Evolutionary conservation across 2,113 vertebrate species (phyloP).

Genomic region (Corythornis vintsioides): DNA sequence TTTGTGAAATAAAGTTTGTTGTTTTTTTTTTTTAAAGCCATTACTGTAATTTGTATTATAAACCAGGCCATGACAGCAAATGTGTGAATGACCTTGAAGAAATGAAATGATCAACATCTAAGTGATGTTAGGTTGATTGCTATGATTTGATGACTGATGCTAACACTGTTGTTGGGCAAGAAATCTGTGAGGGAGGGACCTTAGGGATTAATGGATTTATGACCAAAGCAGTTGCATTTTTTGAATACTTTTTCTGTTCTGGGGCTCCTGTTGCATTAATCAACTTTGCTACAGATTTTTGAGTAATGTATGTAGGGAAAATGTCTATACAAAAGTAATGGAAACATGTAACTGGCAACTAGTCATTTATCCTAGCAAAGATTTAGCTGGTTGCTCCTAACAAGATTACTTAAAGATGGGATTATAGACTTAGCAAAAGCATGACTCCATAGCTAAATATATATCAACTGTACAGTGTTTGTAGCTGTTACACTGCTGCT

Average conservation of each 20-base stretch:
- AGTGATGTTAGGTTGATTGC: background rate
- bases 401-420: background rate
- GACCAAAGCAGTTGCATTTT: background rate
- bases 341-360: background rate
- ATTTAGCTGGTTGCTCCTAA: background rate
- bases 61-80: background rate
- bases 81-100: background rate
- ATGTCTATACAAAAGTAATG: background rate
- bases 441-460: background rate
- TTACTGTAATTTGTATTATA: background rate
- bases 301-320: background rate
- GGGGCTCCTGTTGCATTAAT: background rate
- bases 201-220: background rate
- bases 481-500: background rate
- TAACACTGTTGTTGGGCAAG: background rate
- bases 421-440: constrained; percentile 15
- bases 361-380: background rate
- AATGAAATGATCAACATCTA: background rate
- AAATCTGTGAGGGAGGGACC: background rate
- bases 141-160: background rate
- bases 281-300: background rate
- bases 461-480: background rate
- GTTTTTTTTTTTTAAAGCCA: background rate
- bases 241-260: background rate
- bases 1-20: background rate